phyloP scores from a whole-genome alignment of 2,113 vertebrate species.

The Cyanoliseus patagonus region DNA sequence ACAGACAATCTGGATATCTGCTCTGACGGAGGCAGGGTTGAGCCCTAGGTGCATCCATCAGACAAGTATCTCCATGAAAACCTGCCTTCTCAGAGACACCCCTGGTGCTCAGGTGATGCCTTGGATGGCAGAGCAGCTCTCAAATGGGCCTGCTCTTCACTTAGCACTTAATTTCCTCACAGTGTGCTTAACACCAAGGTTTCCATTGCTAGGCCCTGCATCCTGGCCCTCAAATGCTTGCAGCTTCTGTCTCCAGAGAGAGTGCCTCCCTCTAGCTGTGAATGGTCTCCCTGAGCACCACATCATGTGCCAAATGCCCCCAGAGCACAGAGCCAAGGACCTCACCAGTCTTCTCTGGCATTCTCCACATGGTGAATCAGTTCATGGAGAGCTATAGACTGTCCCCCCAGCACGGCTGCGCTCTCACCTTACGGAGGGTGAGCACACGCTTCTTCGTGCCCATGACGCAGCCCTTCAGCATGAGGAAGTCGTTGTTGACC shows the following conservation, averaged over 20 bases:
- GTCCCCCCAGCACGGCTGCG: fast-evolving
- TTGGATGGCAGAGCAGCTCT: not conserved
- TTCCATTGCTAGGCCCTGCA: not conserved
- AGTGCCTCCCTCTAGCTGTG: not conserved
- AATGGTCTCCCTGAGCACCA: not conserved
- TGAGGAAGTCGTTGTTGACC: constrained; percentile 83
- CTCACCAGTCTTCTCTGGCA: fast-evolving
- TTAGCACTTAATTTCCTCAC: not conserved
- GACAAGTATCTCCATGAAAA: not conserved
- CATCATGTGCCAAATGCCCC: fast-evolving
- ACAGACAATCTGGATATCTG: not conserved
- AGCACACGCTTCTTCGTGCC: constrained; percentile 82
- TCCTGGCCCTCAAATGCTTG: not conserved
- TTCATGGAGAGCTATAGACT: not conserved
- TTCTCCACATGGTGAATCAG: fast-evolving
- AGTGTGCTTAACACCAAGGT: not conserved
- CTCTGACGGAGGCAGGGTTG: not conserved
- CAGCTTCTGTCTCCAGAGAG: not conserved
- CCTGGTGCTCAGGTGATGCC: not conserved
- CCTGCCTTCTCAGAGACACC: not conserved
- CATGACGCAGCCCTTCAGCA: constrained; percentile 83
- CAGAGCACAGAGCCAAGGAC: not conserved
- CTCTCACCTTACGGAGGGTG: constrained; percentile 82
- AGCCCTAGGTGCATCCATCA: not conserved
- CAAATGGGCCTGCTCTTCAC: not conserved